Conservation (phyloP, 1,140 invertebrate genomes). For the Calosoma granatense region DNA sequence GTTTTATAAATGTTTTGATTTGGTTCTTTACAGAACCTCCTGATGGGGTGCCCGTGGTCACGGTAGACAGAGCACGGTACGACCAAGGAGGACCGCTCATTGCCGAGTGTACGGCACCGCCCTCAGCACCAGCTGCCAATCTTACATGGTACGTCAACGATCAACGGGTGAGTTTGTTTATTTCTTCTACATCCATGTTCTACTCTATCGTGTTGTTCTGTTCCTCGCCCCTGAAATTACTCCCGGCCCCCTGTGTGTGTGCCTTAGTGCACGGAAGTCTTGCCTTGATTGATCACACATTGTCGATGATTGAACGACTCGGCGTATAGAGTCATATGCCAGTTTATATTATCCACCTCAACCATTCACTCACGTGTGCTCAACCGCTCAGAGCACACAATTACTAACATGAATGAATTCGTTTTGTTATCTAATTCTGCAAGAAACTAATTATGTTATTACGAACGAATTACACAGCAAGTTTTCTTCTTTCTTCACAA, state of each 20-base stretch:
- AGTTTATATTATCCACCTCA: too few species aligned
- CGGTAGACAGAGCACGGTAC: constrained; percentile 38
- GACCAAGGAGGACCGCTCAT: constrained; percentile 30
- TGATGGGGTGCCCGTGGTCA: constrained; percentile 39
- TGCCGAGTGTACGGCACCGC: constrained; percentile 41
- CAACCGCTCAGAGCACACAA: too few species aligned
- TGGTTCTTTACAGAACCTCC: constrained; percentile 40
- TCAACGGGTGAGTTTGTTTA: constrained; percentile 49
- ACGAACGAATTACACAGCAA: too few species aligned
- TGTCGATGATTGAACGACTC: too few species aligned
- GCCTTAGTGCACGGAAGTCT: neutral
- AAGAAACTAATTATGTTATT: too few species aligned
- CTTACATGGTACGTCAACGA: constrained; percentile 61
- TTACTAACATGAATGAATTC: too few species aligned
- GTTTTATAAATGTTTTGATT: too few species aligned
- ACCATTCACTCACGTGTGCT: too few species aligned
- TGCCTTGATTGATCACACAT: constrained; percentile 6
- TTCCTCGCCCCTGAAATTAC: neutral
- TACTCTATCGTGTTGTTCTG: neutral
- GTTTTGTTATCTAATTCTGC: too few species aligned
- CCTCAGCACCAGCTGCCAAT: constrained; percentile 53
- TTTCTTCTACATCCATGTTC: too few species aligned
- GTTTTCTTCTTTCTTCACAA: too few species aligned
- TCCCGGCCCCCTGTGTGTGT: neutral
- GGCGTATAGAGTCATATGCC: too few species aligned